Base-by-base conservation (phyloP, 2,888 invertebrate species). In the Microctonus aethiopoides region DNA sequence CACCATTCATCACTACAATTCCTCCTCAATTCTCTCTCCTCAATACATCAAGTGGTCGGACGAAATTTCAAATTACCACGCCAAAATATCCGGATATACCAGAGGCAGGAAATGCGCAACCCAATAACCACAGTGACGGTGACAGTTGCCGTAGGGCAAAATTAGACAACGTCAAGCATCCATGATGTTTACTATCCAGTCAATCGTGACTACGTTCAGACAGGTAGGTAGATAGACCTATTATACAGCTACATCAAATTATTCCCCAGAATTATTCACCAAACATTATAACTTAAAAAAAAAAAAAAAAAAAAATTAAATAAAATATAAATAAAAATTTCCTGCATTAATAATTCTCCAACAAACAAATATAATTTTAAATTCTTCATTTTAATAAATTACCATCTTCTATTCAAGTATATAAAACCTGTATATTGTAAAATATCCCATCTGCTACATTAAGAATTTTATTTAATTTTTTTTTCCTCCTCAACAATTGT, bases 151-250 rank as follows among this genome's bases (percentile, higher is more conserved):
- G 51, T 13, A 64, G 51, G 54, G 52, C 22, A 22, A 52, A 64
- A 64, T 64, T 64, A 64, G 54, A 54, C 64, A 54, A 63, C n/a
- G 24, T 22, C 64, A 64, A 32, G 9, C 68, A 67, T 57, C 56
- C 56, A 61, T 75, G 65, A 70, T 73, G 73, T 75, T 75, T 75
- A 72, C 74, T 64, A 67, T 69, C 68, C 69, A 73, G 70, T 72
- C 72, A 73, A 72, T 73, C 68, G 46, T 46, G 46, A 46, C 16
- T n/a, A 16, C 46, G n/a, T 46, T 46, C n/a, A 16, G 46, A 16
- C 46, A 46, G 46, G 46, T 46, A 16, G 46, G 20, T 46, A n/a
- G n/a, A n/a, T n/a, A n/a, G n/a, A n/a, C n/a, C n/a, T n/a, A n/a
- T n/a, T n/a, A 16, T 20, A 62, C 69, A 71, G 9, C 16, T 16